phyloP scores from a whole-genome alignment of 2,113 vertebrate species.

The Saiga tatarica region DNA sequence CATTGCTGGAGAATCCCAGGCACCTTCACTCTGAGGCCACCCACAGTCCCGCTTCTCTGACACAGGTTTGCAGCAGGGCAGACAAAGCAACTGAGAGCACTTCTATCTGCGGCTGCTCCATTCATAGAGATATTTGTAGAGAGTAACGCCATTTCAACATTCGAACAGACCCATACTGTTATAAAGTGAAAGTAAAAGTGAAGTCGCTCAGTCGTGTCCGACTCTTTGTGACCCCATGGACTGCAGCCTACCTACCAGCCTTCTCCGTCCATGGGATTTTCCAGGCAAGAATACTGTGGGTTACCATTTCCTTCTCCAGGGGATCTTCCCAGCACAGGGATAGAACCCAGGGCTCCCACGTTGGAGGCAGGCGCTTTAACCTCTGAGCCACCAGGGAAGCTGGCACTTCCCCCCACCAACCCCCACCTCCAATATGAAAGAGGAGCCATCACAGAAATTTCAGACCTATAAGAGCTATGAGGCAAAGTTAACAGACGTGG shows the following conservation, averaged over 20 bases:
- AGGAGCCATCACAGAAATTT: background rate
- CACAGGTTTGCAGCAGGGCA: background rate
- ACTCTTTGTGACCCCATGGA: too few species aligned
- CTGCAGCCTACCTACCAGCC: too few species aligned
- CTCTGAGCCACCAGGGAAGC: background rate
- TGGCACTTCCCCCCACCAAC: background rate
- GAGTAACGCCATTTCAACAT: background rate
- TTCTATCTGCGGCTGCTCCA: background rate
- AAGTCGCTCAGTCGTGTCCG: too few species aligned
- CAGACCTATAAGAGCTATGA: background rate
- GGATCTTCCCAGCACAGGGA: too few species aligned
- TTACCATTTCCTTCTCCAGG: too few species aligned
- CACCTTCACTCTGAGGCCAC: background rate
- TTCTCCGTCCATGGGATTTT: too few species aligned
- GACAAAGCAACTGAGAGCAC: background rate
- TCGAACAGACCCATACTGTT: background rate
- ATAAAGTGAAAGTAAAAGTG: too few species aligned
- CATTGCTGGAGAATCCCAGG: background rate
- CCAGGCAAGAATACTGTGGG: too few species aligned
- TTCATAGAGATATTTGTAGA: background rate
- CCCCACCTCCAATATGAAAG: background rate
- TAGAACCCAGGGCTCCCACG: too few species aligned
- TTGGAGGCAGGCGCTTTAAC: too few species aligned
- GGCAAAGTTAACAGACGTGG: background rate
- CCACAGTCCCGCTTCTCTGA: background rate